A percentile compares a stretch with the other conserved stretches of the same genome.
Conservation (phyloP, 2,113 vertebrate genomes). For the Hirundichthys speculiger region DNA sequence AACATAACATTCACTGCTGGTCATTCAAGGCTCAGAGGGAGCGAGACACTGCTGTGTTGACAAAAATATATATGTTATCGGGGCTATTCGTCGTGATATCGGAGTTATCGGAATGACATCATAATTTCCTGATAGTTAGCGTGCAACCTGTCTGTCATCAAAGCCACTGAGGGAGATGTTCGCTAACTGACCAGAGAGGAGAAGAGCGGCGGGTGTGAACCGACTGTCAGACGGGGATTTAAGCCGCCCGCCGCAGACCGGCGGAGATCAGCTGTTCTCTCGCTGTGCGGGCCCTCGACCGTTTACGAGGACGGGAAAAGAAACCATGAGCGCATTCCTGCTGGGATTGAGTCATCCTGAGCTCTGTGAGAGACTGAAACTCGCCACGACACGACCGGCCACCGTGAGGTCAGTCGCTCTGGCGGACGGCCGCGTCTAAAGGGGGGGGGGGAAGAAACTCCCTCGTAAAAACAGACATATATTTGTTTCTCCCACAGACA, state of each 20-base stretch:
- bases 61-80: no score
- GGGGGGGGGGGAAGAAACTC: slow-evolving; percentile 30
- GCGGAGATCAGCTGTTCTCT: slow-evolving; percentile 54
- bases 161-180: slow-evolving; percentile 53
- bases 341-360: slow-evolving; percentile 60
- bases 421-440: slow-evolving; percentile 26
- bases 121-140: no score
- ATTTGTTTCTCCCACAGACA: slow-evolving; percentile 37
- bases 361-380: slow-evolving; percentile 27
- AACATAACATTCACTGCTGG: no score
- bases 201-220: slow-evolving; percentile 47
- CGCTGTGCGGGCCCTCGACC: slow-evolving; percentile 63
- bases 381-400: slow-evolving; percentile 15
- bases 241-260: slow-evolving; percentile 46
- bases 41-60: no score
- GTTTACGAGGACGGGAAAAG: slow-evolving; percentile 62
- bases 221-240: slow-evolving; percentile 35
- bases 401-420: slow-evolving; percentile 13
- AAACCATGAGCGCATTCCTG: slow-evolving; percentile 63
- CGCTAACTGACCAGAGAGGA: slow-evolving; percentile 65
- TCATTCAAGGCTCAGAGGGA: no score
- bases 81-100: no score
- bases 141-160: no score
- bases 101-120: no score
- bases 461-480: slow-evolving; percentile 29